Conservation (phyloP, 2,888 invertebrate genomes). For the Phortica okadai region DNA sequence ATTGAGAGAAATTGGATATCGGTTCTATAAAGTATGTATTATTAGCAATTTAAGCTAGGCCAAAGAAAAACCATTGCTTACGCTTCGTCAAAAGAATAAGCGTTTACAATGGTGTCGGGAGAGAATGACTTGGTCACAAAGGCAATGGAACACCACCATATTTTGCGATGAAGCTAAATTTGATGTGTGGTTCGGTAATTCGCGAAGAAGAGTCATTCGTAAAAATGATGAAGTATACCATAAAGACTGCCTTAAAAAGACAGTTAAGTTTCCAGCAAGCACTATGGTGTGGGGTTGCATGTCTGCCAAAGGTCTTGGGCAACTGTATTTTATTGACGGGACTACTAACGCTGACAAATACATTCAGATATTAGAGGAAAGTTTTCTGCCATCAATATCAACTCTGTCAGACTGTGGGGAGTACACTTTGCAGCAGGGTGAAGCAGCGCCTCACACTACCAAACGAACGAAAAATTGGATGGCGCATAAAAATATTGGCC, state of each 20-base stretch:
- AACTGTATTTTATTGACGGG: constrained; percentile 41
- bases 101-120: constrained; percentile 36
- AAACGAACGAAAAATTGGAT: constrained; percentile 16
- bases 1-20: neutral
- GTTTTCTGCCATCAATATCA: constrained; percentile 41
- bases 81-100: constrained; percentile 37
- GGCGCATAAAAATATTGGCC: constrained; percentile 28
- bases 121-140: constrained; percentile 35
- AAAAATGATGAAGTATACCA: constrained; percentile 33
- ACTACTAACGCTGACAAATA: constrained; percentile 41
- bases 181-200: constrained; percentile 41
- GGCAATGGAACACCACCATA: constrained; percentile 40
- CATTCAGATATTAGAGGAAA: constrained; percentile 37
- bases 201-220: constrained; percentile 35
- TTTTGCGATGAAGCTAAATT: constrained; percentile 45
- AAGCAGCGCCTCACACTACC: constrained; percentile 18
- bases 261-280: constrained; percentile 41
- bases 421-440: constrained; percentile 34
- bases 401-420: constrained; percentile 34
- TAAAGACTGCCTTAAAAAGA: constrained; percentile 39
- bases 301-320: constrained; percentile 39
- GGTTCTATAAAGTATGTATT: neutral
- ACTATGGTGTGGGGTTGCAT: constrained; percentile 44
- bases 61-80: constrained; percentile 28
- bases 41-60: constrained; percentile 1